Conservation (phyloP, 2,113 vertebrate genomes). For the Apus apus region DNA sequence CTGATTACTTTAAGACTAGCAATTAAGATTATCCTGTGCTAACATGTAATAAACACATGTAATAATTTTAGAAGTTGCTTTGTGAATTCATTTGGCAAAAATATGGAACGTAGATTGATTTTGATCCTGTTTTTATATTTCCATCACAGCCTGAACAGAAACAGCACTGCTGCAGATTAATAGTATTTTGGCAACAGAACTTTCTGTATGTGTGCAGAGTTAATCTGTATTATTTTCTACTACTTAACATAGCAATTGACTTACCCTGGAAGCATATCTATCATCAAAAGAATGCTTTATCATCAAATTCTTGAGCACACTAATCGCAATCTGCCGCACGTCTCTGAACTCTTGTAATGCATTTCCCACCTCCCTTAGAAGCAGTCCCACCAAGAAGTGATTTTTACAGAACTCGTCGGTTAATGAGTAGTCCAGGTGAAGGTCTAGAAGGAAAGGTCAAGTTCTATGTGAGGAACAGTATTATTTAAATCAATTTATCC, state of each 20-base stretch:
- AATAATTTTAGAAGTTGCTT: not conserved
- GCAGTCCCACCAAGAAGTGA: constrained; percentile 95
- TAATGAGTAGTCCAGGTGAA: constrained; percentile 94
- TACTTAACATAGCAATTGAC: not conserved
- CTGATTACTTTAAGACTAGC: not conserved
- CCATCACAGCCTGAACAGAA: not conserved
- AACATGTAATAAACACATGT: not conserved
- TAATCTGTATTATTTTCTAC: not conserved
- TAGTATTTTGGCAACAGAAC: not conserved
- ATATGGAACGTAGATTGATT: not conserved
- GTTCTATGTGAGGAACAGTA: not conserved
- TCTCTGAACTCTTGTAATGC: constrained; percentile 94
- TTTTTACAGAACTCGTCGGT: constrained; percentile 98
- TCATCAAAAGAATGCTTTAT: constrained; percentile 97
- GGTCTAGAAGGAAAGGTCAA: constrained; percentile 80
- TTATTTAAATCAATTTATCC: not conserved
- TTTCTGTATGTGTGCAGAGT: not conserved
- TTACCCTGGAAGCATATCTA: constrained; percentile 90
- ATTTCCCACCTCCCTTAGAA: constrained; percentile 90
- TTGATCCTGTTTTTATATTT: not conserved
- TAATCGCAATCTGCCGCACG: constrained; percentile 89
- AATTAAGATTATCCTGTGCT: not conserved
- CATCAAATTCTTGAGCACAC: constrained; percentile 96
- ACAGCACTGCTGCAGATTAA: not conserved
- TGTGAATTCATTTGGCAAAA: not conserved